phyloP scores from a whole-genome alignment of 2,888 invertebrate species.

The Rhagonycha lutea region DNA sequence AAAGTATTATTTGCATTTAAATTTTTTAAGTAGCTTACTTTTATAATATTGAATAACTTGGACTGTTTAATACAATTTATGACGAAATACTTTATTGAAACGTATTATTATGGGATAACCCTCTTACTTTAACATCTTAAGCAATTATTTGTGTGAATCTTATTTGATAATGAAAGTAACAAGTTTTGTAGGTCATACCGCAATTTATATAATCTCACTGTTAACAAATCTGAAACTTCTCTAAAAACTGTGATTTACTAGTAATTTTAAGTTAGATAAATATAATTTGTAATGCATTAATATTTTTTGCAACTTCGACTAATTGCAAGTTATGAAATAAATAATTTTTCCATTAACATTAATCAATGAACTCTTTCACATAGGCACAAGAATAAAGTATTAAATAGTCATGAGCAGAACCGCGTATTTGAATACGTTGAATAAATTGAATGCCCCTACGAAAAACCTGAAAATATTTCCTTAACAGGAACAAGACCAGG shows the following conservation, averaged over 20 bases:
- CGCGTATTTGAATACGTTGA: not conserved
- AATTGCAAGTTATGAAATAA: not conserved
- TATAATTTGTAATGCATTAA: not conserved
- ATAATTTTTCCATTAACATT: not conserved
- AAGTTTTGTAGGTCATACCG: not conserved
- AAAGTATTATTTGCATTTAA: not conserved
- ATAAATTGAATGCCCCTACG: too few relatives aligned
- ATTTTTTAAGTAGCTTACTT: not conserved
- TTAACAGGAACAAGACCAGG: too few relatives aligned
- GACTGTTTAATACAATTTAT: not conserved
- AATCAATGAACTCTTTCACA: not conserved
- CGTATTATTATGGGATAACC: constrained; percentile 21
- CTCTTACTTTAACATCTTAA: constrained; percentile 10
- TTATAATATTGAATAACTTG: not conserved
- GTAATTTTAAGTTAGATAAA: not conserved
- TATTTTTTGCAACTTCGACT: not conserved
- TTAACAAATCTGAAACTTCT: not conserved
- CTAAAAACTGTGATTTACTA: not conserved
- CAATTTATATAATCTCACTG: not conserved
- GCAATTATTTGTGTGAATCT: constrained; percentile 16
- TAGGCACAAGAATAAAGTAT: not conserved
- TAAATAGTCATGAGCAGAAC: not conserved
- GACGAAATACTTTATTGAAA: not conserved
- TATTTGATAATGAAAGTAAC: constrained; percentile 20
- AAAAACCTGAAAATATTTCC: too few relatives aligned